Evolutionary conservation across 2,888 invertebrate species (phyloP), one percentile per base, ranked within the genome.

Genomic region (Tricholauxania praeusta): DNA sequence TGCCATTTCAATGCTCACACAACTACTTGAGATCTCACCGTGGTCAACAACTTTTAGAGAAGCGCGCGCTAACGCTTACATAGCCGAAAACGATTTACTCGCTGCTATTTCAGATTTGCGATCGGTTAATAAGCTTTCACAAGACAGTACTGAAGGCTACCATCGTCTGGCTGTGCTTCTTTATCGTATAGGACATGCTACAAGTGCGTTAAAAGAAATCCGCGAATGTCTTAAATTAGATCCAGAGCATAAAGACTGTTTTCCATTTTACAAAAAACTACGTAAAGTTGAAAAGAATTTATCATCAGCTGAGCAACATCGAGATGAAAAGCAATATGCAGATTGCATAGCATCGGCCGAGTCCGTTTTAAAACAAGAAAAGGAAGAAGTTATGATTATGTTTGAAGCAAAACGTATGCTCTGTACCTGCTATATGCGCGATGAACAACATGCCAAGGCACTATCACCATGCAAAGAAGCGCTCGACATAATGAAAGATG

Each of bases 161-260:
- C 87, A 82, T 74, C 80, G 81, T 77, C 90, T 99, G n/a, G 92
- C 97, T 63, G 89, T 90, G 71, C 88, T 99, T 75, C 91, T 97
- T 69, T 99, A 99, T 88, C 91, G 92, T 79, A 90, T 97, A 71
- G 99, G 99, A 4, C 96, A 98, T 81, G 95, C 96, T 63, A 93
- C 94, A 22, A 97, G 97, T 81, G 91, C 97, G 0, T 89, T 99
- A 52, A 94, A 93, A 88, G 96, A 98, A 88, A 93, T 99, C 77
- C 92, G 99, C 22, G 98, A 99, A 87, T 99, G 99, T 86, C 90
- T 99, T 19, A 97, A 96, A 85, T 89, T 98, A 57, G 99, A 99
- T 87, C 98, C 98, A 0, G 99, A 99, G 81, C 98, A 99, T 88
- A 96, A 97, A 88, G 91, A 93, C 81, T 99, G 99, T 87, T 97